Evolutionary conservation across 2,113 vertebrate genomes (phyloP).

Genomic region (Cololabis saira): DNA sequence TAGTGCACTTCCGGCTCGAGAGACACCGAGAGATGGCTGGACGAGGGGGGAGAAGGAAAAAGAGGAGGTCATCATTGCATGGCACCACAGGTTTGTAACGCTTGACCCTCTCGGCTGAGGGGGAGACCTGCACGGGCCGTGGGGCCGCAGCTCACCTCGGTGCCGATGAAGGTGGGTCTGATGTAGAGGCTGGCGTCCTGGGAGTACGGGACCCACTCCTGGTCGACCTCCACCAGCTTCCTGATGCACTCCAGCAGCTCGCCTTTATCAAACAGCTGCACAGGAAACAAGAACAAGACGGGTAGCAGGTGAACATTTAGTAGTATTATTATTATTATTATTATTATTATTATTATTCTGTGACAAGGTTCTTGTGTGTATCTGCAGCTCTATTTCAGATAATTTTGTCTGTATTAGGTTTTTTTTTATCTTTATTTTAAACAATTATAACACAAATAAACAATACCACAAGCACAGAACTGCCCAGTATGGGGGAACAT

Average conservation of each 20-base stretch:
- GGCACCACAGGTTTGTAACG: neutral
- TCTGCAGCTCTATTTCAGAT: neutral
- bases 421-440: too few relatives aligned
- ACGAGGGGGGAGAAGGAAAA: neutral
- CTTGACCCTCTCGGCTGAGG: neutral
- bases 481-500: too few relatives aligned
- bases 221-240: slow-evolving; percentile 86
- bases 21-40: slow-evolving; percentile 88
- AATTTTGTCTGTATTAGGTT: too few relatives aligned
- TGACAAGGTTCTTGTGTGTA: too few relatives aligned
- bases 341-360: too few relatives aligned
- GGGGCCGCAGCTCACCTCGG: slow-evolving; percentile 76
- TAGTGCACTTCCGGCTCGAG: slow-evolving; percentile 74
- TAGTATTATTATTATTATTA: too few relatives aligned
- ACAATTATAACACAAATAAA: too few relatives aligned
- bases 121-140: neutral
- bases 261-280: slow-evolving; percentile 83
- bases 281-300: neutral
- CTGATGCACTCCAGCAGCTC: slow-evolving; percentile 87
- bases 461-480: too few relatives aligned
- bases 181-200: slow-evolving; percentile 87
- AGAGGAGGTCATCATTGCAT: neutral
- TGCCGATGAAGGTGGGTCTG: slow-evolving; percentile 88
- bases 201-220: slow-evolving; percentile 88
- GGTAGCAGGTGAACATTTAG: too few relatives aligned